Base-by-base conservation (phyloP, 2,888 invertebrate genomes). In the Dolichomitus sp. region DNA sequence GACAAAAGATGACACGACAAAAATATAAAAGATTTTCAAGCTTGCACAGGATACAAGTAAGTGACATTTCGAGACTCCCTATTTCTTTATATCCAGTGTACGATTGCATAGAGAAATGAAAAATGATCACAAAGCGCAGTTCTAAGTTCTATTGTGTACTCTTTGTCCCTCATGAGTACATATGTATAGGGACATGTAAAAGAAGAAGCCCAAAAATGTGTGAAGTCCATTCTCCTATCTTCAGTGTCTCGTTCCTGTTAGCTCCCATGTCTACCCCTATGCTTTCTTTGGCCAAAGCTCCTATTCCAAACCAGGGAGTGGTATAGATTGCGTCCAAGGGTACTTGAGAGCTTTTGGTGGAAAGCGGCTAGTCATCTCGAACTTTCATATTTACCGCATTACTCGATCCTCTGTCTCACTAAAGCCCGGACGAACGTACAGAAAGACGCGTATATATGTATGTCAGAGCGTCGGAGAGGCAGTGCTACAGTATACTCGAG, bases 381-480 rank as follows among this genome's bases (percentile, higher is more conserved):
- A 72, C 45, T 72, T 72, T 72, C 33, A 61, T 72, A 72, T 72
- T 72, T 72, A 72, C 72, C 59, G 59, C 72, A 33, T 72, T 12
- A 19, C 30, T 33, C 72, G 48, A 27, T 19, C 48, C 17, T 23
- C 72, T 72, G 45, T 59, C 59, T 48, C 72, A 72, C 72, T 19
- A 17, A 66, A 48, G 59, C 45, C 19, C 48, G 72, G 30, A 61
- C 30, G 59, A 37, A 33, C 48, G 48, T 54, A 11, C 2, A 48
- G 27, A 19, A 27, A 30, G 19, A 72, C 33, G 33, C 19, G 2
- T 19, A 54, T 12, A 23, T 42, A 42, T 7, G 37, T 17, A 14
- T 30, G 42, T 61, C 48, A 48, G 17, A 37, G 11, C 5, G 57
- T 30, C 57, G 27, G 57, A 57, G 30, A 37, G 19, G 11, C 19